Evolutionary conservation across 2,888 invertebrate genomes (phyloP), one percentile per base, ranked within the genome.

Genomic region (Cremastinae sp.): DNA sequence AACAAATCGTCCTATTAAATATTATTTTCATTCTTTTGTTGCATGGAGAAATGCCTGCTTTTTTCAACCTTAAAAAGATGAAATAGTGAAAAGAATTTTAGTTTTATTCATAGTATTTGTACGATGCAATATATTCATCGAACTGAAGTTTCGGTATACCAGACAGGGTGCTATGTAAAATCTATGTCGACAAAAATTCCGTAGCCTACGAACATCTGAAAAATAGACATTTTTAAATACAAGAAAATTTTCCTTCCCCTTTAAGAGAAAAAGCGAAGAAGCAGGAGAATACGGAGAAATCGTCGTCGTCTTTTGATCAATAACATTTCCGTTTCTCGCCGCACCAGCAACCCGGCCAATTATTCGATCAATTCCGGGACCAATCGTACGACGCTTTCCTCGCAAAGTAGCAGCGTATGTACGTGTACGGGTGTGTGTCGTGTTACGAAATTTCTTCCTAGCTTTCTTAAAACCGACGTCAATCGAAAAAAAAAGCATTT

Each of bases 341-440:
- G 66, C 51, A 62, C 69, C 71, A 70, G 65, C 74, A 69, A 74
- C 78, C 79, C 80, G 78, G 79, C 75, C 77, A 79, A 78, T 79
- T 69, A 73, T 76, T 77, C 79, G 77, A 82, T 81, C 74, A 78
- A 76, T 73, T 75, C 81, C 86, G 87, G 87, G 86, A 87, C 87
- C 87, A 87, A 87, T 84, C 80, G 84, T 82, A 83, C 79, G 45
- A 66, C 53, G 79, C 82, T 80, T 77, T 80, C 72, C 64, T 76
- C 68, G 73, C 68, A 68, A 59, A 58, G 12, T 65, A 69, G 45
- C 54, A 66, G 54, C 43, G 28, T 34, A 9, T 18, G 14, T 41
- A 12, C 34, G 59, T 49, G 59, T 59, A 34, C 28, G 53, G 16
- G 53, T 45, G 66, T 65, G 41, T 56, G 18, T 51, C 69, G 59